A percentile compares a stretch with the other conserved stretches of the same genome.
Conservation (phyloP, 1,140 invertebrate genomes). For the Drosophila melanica region DNA sequence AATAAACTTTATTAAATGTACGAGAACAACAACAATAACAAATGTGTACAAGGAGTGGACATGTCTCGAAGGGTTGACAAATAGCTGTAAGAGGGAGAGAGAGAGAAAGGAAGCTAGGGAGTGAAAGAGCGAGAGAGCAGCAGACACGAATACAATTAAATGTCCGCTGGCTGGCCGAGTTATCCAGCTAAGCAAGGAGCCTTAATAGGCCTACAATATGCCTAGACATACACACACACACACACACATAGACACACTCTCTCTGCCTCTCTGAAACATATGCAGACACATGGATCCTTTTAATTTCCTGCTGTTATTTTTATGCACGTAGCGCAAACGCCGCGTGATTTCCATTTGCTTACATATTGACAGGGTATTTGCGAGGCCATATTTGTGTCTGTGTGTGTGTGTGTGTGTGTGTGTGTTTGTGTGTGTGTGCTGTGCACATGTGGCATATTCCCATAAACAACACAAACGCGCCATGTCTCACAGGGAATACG, state of each 20-base stretch:
- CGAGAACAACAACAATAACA: slow-evolving; percentile 27
- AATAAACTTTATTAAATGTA: slow-evolving; percentile 62
- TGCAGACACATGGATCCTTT: slow-evolving; percentile 60
- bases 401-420: neutral
- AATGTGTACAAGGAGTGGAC: slow-evolving; percentile 5
- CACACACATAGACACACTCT: neutral
- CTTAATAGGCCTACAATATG: slow-evolving; percentile 61
- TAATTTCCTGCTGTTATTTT: slow-evolving; percentile 81
- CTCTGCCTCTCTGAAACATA: neutral
- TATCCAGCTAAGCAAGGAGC: slow-evolving; percentile 46
- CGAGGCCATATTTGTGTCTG: neutral
- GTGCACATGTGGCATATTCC: slow-evolving; percentile 69
- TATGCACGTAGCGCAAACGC: slow-evolving; percentile 61
- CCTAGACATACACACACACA: slow-evolving; percentile 19
- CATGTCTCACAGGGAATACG: slow-evolving; percentile 35
- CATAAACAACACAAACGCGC: slow-evolving; percentile 46
- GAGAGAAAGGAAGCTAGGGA: neutral
- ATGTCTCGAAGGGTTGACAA: neutral
- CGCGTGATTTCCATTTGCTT: slow-evolving; percentile 74
- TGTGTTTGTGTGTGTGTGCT: slow-evolving; percentile 7
- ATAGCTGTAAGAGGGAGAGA: neutral
- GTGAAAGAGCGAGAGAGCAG: neutral
- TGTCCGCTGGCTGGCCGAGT: slow-evolving; percentile 47
- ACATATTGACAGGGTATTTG: slow-evolving; percentile 15
- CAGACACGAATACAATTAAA: slow-evolving; percentile 66